A percentile compares a stretch with the other conserved stretches of the same genome.
phyloP scores from a whole-genome alignment of 30 jellyfish, hydroid and myxozoan genomes.

The Rhopilema esculentum region DNA sequence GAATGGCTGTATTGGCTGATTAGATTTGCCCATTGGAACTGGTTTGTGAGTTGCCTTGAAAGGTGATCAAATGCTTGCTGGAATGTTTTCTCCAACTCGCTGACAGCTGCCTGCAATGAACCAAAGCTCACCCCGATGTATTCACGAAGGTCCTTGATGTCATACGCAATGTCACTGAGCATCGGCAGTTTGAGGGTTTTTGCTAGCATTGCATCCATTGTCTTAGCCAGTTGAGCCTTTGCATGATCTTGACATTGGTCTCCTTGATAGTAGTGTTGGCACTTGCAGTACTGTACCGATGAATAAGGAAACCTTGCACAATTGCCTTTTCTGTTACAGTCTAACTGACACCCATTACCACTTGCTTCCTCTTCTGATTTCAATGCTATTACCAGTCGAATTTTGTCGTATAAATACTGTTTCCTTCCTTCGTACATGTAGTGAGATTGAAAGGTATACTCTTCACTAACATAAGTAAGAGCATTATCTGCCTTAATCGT shows the following conservation, averaged over 20 bases:
- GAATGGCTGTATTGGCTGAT: conserved; percentile 33
- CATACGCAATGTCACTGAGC: conserved; percentile 47
- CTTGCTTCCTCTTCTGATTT: conserved; percentile 19
- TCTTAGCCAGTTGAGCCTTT: conserved; percentile 31
- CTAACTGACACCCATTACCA: conserved; percentile 5
- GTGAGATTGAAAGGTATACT: conserved; percentile 8
- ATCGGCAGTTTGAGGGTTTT: conserved; percentile 45
- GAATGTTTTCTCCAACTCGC: conserved; percentile 13
- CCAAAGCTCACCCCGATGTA: conserved; percentile 40
- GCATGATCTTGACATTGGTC: conserved; percentile 45
- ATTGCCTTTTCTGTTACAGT: conserved; percentile 22
- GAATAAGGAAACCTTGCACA: conserved; percentile 31
- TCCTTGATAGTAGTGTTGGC: conserved; percentile 40
- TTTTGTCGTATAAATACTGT: neutral
- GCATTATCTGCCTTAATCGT: neutral
- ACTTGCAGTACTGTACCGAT: conserved; percentile 30
- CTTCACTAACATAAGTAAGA: conserved; percentile 18
- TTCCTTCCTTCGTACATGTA: conserved; percentile 2
- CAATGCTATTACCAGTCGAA: conserved; percentile 21
- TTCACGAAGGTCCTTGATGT: conserved; percentile 49
- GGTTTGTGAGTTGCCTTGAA: neutral
- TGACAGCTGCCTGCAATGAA: conserved; percentile 33
- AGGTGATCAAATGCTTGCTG: conserved; percentile 13
- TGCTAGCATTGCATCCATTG: conserved; percentile 57
- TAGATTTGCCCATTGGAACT: conserved; percentile 42